A percentile compares a stretch with the other conserved stretches of the same genome.
Conservation (phyloP, 2,797 vertebrate species). For the Channa striata region DNA sequence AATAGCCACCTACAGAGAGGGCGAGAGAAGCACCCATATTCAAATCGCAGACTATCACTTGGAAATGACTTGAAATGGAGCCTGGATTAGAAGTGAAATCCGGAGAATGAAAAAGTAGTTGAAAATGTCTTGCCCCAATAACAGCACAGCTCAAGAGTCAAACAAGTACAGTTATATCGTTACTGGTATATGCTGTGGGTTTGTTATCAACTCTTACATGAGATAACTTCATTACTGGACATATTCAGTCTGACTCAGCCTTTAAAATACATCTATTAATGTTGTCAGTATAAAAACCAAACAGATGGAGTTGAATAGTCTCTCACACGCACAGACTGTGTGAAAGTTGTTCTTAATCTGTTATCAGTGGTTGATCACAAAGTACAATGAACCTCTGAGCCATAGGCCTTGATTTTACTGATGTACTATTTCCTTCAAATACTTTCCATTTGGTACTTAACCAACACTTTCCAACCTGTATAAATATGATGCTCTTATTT, state of each 20-base stretch:
- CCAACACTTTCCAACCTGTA: neutral
- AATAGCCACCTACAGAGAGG: constrained; percentile 20
- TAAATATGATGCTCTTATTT: neutral
- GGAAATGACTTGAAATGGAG: constrained; percentile 56
- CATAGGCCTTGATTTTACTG: neutral
- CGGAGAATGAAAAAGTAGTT: constrained; percentile 2
- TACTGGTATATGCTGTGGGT: neutral
- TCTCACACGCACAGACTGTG: neutral
- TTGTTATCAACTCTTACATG: neutral
- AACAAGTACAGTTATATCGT: neutral
- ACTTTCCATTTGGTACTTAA: neutral
- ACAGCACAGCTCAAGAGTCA: neutral
- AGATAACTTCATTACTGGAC: neutral
- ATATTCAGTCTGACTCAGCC: constrained; percentile 10
- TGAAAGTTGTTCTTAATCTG: neutral
- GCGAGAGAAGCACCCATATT: constrained; percentile 7
- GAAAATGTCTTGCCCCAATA: neutral
- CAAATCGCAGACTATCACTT: constrained; percentile 19
- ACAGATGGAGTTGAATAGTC: neutral
- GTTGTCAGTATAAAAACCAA: neutral
- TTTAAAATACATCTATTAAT: constrained; percentile 7
- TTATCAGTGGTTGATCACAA: neutral
- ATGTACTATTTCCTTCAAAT: neutral
- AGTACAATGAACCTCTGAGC: neutral
- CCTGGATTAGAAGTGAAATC: constrained; percentile 28